These are phyloP conservation scores for Mallateleia sp. DNA, from an alignment of 2,888 invertebrate genomes.

Conservation along the genomic window DNA sequence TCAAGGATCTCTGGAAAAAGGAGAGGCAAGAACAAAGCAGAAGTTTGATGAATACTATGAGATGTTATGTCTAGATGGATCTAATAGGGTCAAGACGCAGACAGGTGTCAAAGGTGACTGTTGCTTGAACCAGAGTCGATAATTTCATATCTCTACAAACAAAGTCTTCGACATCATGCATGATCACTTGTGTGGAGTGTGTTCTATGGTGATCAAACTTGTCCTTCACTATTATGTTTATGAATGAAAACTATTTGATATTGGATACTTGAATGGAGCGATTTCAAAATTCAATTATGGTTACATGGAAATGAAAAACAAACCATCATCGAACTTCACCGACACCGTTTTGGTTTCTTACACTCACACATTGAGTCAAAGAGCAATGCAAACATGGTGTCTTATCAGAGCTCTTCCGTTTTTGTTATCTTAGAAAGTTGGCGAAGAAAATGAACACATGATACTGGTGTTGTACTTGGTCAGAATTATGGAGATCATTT, in stretches of 20 bases:
- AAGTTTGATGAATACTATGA: constrained; percentile 39
- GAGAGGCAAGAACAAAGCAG: constrained; percentile 36
- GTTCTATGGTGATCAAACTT: constrained; percentile 70
- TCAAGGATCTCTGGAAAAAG: constrained; percentile 7
- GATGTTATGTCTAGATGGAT: neutral
- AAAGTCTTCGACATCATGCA: constrained; percentile 62
- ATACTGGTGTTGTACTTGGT: constrained; percentile 64
- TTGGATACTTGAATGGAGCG: constrained; percentile 61
- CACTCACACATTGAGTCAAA: constrained; percentile 73
- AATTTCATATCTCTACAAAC: constrained; percentile 51
- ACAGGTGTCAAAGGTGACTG: constrained; percentile 65
- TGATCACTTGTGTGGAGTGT: constrained; percentile 55
- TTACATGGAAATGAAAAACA: constrained; percentile 61
- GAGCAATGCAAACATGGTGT: constrained; percentile 79
- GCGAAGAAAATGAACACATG: constrained; percentile 70
- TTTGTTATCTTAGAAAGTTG: constrained; percentile 74
- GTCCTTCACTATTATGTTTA: constrained; percentile 36
- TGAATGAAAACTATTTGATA: constrained; percentile 26
- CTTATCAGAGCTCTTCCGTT: constrained; percentile 71
- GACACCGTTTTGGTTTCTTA: constrained; percentile 38
- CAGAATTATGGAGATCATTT: constrained; percentile 77
- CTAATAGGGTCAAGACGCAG: constrained; percentile 3
- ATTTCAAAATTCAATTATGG: constrained; percentile 73
- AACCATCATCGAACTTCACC: constrained; percentile 75
- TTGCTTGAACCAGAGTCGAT: constrained; percentile 48